Evolutionary conservation across 2,888 invertebrate species (phyloP).

Genomic region (Asteroscopus sphinx): DNA sequence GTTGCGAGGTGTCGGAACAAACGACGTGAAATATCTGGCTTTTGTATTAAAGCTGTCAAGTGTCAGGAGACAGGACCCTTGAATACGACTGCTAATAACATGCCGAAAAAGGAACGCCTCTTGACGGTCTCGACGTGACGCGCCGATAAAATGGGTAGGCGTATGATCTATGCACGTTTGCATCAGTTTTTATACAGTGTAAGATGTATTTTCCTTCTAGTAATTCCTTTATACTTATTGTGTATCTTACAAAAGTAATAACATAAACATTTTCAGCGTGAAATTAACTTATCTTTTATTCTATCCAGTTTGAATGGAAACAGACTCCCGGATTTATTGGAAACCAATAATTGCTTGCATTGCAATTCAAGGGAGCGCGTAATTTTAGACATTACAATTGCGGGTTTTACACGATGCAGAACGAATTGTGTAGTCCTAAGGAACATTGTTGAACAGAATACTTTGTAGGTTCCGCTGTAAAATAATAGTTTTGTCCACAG

Average conservation of each 20-base stretch:
- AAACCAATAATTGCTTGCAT: slow-evolving; percentile 69
- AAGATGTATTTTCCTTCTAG: slow-evolving; percentile 34
- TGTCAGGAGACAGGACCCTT: slow-evolving; percentile 66
- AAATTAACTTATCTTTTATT: slow-evolving; percentile 66
- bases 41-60: slow-evolving; percentile 78
- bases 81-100: slow-evolving; percentile 64
- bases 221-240: slow-evolving; percentile 51
- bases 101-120: slow-evolving; percentile 61
- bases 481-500: slow-evolving; percentile 61
- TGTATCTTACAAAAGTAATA: slow-evolving; percentile 42
- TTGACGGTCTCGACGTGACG: slow-evolving; percentile 37
- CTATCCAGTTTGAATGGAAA: slow-evolving; percentile 59
- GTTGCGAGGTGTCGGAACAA: slow-evolving; percentile 82
- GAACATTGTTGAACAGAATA: slow-evolving; percentile 52
- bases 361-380: slow-evolving; percentile 70
- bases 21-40: slow-evolving; percentile 85
- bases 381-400: slow-evolving; percentile 60
- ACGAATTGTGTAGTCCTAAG: slow-evolving; percentile 57
- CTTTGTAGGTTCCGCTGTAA: slow-evolving; percentile 51
- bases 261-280: slow-evolving; percentile 51
- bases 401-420: slow-evolving; percentile 38
- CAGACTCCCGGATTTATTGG: slow-evolving; percentile 69
- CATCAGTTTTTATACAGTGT: slow-evolving; percentile 10
- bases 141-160: slow-evolving; percentile 40
- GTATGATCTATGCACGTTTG: slow-evolving; percentile 45